Evolutionary conservation across 2,888 invertebrate genomes (phyloP), one percentile per base, ranked within the genome.

Genomic region (Drosophila mimetica): DNA sequence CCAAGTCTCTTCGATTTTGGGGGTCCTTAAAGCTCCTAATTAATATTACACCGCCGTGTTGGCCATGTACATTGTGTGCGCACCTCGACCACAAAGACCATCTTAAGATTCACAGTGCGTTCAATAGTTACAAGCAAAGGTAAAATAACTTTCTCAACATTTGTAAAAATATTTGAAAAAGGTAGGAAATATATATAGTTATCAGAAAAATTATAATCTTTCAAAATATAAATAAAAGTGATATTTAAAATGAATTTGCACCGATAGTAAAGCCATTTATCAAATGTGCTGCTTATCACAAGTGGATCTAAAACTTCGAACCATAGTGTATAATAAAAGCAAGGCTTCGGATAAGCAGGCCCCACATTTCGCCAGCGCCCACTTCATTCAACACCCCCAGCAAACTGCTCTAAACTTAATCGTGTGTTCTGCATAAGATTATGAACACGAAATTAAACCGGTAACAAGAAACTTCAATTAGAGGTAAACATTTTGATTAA

Each of bases 381-480:
- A 9, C 28, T 7, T 32, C 14, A 1, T 11, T n/a, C 1, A 1
- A n/a, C 25, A 4, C 16, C 37, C 20, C 30, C 22, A 14, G 6
- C 16, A 14, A 37, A 16, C 42, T 16, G 32, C 22, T 25, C 47
- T 30, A 51, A 55, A 42, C 54, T 44, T 66, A 61, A 66, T 73
- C 53, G 50, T 54, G 42, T 55, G 42, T 66, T 67, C 46, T 48
- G 54, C 76, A 57, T 51, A 34, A 51, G 59, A 74, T 60, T 69
- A 74, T 74, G 42, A 65, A 61, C 74, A 82, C 28, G 64, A 65
- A 76, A 65, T 64, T 79, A 69, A 74, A 59, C 77, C 65, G 55
- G 52, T 64, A 58, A 82, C 82, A 82, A 57, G 88, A 66, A 86
- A 79, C 86, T 67, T 76, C 83, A 86, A 83, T 86, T 82, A 87